These are phyloP conservation scores for Trachelus tabidus DNA, from an alignment of 2,888 invertebrate species.

Conservation along the genomic window DNA sequence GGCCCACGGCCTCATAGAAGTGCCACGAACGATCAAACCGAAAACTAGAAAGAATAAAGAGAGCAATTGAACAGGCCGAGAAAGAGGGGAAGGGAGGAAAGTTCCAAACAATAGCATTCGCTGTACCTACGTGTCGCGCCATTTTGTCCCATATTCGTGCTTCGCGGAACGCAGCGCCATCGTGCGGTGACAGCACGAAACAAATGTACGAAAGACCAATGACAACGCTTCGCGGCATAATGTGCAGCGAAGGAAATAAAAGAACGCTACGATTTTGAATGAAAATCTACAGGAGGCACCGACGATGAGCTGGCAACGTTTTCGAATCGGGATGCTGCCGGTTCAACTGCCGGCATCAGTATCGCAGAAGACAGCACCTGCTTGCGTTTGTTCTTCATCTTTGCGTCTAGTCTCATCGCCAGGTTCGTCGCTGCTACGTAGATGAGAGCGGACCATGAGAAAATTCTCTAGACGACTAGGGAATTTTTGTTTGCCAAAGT, in stretches of 20 bases:
- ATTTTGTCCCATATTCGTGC: constrained; percentile 7
- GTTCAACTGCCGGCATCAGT: neutral
- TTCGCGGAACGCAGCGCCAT: neutral
- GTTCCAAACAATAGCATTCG: constrained; percentile 17
- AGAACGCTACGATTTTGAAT: constrained; percentile 5
- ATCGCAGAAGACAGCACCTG: constrained; percentile 35
- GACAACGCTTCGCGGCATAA: neutral
- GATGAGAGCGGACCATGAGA: neutral
- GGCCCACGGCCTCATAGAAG: constrained; percentile 28
- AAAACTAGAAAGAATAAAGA: constrained; percentile 26
- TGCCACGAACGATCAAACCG: constrained; percentile 32
- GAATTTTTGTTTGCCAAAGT: neutral
- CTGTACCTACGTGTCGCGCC: constrained; percentile 20
- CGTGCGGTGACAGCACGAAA: neutral
- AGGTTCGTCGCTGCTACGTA: constrained; percentile 32
- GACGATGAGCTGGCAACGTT: constrained; percentile 54
- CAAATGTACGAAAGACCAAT: too few relatives aligned
- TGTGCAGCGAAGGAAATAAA: too few relatives aligned
- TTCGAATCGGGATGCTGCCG: constrained; percentile 38
- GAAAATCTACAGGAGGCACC: constrained; percentile 48
- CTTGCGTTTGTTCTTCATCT: constrained; percentile 38
- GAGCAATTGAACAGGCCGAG: neutral
- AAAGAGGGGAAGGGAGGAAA: constrained; percentile 8
- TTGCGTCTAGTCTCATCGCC: constrained; percentile 36
- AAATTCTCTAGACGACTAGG: neutral